Conservation (phyloP, 2,113 vertebrate species). For the Rhagologus leucostigma region DNA sequence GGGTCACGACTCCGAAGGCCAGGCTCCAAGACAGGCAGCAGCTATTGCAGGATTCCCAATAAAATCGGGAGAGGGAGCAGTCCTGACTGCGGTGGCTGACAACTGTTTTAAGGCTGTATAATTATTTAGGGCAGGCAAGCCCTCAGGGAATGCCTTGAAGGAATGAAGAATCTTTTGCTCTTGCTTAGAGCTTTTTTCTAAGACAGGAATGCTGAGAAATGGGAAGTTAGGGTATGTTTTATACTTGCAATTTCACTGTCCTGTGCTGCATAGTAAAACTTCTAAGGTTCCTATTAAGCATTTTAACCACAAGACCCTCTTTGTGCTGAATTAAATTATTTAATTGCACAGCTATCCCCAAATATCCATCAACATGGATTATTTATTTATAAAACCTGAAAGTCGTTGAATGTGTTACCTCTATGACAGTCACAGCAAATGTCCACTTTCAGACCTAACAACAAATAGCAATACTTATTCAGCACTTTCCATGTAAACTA, state of each 20-base stretch:
- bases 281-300: neutral
- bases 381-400: conserved; percentile 16
- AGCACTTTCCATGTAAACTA: neutral
- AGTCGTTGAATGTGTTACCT: neutral
- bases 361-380: neutral
- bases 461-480: neutral
- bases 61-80: neutral
- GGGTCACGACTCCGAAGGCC: accelerated
- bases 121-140: conserved; percentile 48
- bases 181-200: neutral
- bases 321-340: neutral
- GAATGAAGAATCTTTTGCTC: conserved; percentile 40
- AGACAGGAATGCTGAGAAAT: neutral
- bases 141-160: conserved; percentile 44
- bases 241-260: neutral
- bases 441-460: neutral
- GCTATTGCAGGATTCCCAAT: neutral
- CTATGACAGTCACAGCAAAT: neutral
- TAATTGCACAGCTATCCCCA: neutral
- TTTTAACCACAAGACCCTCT: neutral
- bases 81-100: neutral
- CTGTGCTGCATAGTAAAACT: neutral
- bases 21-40: neutral
- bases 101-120: conserved; percentile 41
- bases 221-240: neutral